Evolutionary conservation across 2,888 invertebrate species (phyloP), one percentile per base, ranked within the genome.

Genomic region (Cryptophagus acutangulus): DNA sequence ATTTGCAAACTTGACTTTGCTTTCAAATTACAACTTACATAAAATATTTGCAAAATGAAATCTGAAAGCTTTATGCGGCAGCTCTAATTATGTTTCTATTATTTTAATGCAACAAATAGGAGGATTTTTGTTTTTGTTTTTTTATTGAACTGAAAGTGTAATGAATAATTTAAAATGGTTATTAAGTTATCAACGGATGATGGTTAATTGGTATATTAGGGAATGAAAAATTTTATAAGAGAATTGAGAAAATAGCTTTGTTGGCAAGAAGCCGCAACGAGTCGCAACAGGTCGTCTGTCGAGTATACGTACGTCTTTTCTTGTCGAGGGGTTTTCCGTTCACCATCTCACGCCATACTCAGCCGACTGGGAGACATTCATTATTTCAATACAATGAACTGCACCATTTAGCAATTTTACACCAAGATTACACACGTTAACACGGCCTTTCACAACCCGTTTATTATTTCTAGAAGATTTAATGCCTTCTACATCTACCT

Each of bases 321-420:
- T 31, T 31, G 31, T 31, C 31, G 31, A 31, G 31, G 8, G 31
- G 31, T 31, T 10, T 12, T 26, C 12, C 26, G 14, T 9, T 15
- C 31, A 31, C 31, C 8, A 31, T 31, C 31, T 44, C 31, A 43
- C 40, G 33, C 41, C 36, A 52, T 48, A 58, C 49, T 53, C 57
- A 58, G 46, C 56, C 58, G 54, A 60, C 53, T 61, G 63, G 57
- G 61, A 65, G 62, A 64, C 63, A 68, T 68, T 67, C 64, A 65
- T 67, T 66, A 66, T 66, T 66, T 66, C 66, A 63, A 62, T 64
- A 67, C 66, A 67, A 66, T 67, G 66, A 66, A 59, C 65, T 62
- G 65, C 65, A 60, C 63, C 67, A 66, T 67, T 68, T 65, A 65
- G 52, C 66, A 67, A 68, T 68, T 68, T 67, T 66, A 65, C 65